phyloP scores from a whole-genome alignment of 2,113 vertebrate genomes.

The Gymnocephalus cernua region DNA sequence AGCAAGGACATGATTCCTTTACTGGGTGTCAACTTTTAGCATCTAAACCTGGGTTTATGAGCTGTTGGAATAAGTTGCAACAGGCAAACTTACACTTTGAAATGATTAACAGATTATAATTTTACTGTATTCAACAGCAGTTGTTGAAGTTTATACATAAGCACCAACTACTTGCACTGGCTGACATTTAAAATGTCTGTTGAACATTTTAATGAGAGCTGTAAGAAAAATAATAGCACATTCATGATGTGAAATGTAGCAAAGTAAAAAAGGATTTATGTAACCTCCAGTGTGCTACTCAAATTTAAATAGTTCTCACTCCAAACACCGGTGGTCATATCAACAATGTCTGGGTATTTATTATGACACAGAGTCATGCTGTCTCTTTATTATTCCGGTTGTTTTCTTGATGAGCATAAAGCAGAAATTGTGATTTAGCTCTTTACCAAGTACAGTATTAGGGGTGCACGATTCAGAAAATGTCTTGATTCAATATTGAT shows the following conservation, averaged over 20 bases:
- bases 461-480: too few relatives aligned
- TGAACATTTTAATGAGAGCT: conserved; percentile 22
- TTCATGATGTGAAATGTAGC: conserved; percentile 30
- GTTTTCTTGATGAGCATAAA: background rate
- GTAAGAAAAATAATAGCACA: background rate
- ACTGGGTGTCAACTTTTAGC: background rate
- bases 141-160: conserved; percentile 1
- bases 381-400: conserved; percentile 4
- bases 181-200: conserved; percentile 27
- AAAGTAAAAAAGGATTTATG: conserved; percentile 12
- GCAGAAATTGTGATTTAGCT: background rate
- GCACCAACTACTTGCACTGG: background rate
- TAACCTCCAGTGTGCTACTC: conserved; percentile 12
- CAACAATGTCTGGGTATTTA: conserved; percentile 28
- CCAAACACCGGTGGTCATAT: background rate
- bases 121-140: conserved; percentile 5
- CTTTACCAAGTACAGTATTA: background rate
- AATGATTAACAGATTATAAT: conserved; percentile 8
- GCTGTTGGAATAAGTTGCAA: conserved; percentile 4
- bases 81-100: background rate
- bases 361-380: background rate
- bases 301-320: conserved; percentile 21
- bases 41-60: background rate
- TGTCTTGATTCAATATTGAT: too few relatives aligned
- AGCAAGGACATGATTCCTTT: background rate